Evolutionary conservation across 2,888 invertebrate species (phyloP), one percentile per base, ranked within the genome.

Genomic region (Chorisops tibialis): DNA sequence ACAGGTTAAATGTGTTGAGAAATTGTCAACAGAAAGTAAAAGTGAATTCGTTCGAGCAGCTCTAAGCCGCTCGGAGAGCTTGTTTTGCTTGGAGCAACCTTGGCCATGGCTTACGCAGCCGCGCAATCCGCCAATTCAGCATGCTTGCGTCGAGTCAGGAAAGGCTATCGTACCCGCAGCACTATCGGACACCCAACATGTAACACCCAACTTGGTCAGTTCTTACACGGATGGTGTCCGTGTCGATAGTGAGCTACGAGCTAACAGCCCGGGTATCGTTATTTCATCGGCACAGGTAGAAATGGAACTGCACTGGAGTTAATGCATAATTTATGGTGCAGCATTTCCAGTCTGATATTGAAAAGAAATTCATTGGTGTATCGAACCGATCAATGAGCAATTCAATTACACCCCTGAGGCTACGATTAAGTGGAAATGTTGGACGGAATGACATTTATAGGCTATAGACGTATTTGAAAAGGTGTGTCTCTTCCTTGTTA

Each of bases 41-140:
- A 52, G 52, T 39, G 22, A 14, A 12, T 4, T 7, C 21, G n/a
- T 39, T 39, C 19, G 14, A 12, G 30, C 3, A 30, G 30, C 30
- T 5, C 30, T n/a, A n/a, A 30, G 30, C 30, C 30, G 9, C 30
- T 5, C 30, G 30, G 30, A 30, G 30, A 56, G 43, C 45, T 30
- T 14, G 56, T 45, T 30, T 45, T 45, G 45, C 35, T 12, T 56
- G 12, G 9, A 30, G 9, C 39, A 54, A 54, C 56, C 56, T 56
- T 56, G 56, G 56, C 56, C 56, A 43, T 56, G 56, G 56, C 45
- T 43, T 43, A 56, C 56, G 56, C 56, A 24, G 43, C 43, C 18
- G 18, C 56, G 30, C 30, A 22, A 45, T 30, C 45, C 30, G 35
- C 24, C 18, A 24, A n/a, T 18, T 56, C 43, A n/a, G 21, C 30